Evolutionary conservation across 2,113 vertebrate genomes (phyloP), one percentile per base, ranked within the genome.

Genomic region (Coregonus clupeaformis): DNA sequence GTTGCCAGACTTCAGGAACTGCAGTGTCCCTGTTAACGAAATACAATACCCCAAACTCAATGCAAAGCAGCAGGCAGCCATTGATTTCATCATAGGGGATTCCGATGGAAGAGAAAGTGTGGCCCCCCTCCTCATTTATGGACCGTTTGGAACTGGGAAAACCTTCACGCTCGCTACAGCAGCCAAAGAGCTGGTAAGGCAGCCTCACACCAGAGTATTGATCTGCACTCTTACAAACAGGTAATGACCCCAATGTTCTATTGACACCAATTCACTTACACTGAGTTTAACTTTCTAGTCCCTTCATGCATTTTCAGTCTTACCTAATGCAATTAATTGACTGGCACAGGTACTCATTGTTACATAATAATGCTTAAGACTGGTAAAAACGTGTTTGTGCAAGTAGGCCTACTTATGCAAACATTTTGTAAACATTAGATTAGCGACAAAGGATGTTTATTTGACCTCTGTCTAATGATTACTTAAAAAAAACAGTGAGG

Each of bases 191-290:
- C 90, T 96, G 77, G 84, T 92, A 71, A 85, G 29, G 75, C 85
- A 92, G 78, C 92, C 91, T 29, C 67, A 86, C 3, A 81, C 91
- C 6, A 94, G 92, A 72, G 94, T 98, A 82, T 88, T 98, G 70
- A 95, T 98, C 82, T 97, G 96, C 78, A 98, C 97, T 1, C 91
- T 96, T 72, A 97, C 96, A 1, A 97, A 98, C 93, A 97, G 97
- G 97, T 98, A 84, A 86, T 6, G 18, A 22, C 6, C 30, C 16
- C 16, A 32, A 32, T 32, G 1, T 13, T 20, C 11, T 3, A 32
- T 3, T 13, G 5, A 67, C 30, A 4, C 63, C 27, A 20, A 49
- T 12, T n/a, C 29, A 45, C 18, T 59, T 5, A 7, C 32, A 52
- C 57, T 4, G 20, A 14, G 5, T 57, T 32, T 29, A 24, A 5